phyloP scores from a whole-genome alignment of 2,113 vertebrate species.

The Phaetusa simplex region DNA sequence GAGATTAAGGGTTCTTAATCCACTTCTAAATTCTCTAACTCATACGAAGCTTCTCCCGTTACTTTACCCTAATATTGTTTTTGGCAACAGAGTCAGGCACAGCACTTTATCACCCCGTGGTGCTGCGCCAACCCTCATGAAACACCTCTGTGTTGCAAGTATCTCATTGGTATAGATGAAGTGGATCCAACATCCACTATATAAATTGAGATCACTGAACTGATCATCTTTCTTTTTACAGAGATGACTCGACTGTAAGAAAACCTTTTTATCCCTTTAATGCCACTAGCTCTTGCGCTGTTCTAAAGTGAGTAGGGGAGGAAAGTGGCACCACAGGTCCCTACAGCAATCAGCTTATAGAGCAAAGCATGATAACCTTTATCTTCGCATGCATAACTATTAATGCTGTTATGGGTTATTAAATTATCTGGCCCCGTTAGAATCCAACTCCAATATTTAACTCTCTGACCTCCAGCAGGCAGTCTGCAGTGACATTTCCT shows the following conservation, averaged over 20 bases:
- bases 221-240: background rate
- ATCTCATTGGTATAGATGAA: background rate
- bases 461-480: background rate
- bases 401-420: slow-evolving; percentile 19
- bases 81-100: background rate
- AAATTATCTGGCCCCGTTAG: background rate
- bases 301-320: background rate
- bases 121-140: fast-evolving
- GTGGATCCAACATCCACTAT: background rate
- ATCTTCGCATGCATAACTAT: background rate
- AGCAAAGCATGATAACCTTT: background rate
- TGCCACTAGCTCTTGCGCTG: background rate
- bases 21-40: background rate
- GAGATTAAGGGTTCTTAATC: slow-evolving; percentile 17
- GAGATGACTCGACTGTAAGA: background rate
- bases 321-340: background rate
- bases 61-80: background rate
- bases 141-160: background rate
- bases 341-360: background rate
- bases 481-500: background rate
- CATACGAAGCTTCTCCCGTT: background rate
- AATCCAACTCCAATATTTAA: background rate
- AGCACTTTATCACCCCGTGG: background rate
- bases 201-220: background rate
- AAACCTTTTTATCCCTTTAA: background rate